These are phyloP conservation scores for Myiotriccus ornatus DNA, from an alignment of 2,797 vertebrate species.

Conservation along the genomic window DNA sequence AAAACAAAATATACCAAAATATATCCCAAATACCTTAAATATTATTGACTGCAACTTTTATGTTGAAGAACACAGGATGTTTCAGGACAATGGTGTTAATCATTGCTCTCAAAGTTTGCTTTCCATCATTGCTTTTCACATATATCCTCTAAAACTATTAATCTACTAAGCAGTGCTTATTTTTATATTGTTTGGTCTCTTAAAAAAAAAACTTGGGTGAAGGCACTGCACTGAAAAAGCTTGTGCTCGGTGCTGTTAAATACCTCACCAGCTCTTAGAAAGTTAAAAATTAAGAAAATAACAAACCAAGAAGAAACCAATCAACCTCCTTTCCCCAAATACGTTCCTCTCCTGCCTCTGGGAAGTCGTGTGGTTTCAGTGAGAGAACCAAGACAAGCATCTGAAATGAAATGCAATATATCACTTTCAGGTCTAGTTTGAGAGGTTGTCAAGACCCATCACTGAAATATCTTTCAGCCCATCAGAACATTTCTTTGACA, in stretches of 20 bases:
- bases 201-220: neutral
- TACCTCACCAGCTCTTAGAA: neutral
- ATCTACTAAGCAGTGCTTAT: neutral
- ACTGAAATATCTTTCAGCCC: neutral
- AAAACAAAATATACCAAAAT: neutral
- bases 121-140: neutral
- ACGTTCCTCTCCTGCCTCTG: neutral
- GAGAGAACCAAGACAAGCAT: neutral
- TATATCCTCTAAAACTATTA: neutral
- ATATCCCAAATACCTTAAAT: neutral
- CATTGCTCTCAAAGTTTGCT: neutral
- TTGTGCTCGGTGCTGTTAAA: neutral
- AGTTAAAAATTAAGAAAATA: neutral
- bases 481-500: neutral
- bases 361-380: neutral
- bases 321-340: rapidly evolving
- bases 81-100: neutral
- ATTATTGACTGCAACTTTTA: neutral
- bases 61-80: neutral
- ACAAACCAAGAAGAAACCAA: neutral
- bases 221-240: neutral
- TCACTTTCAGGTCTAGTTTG: neutral
- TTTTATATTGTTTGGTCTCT: neutral
- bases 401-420: neutral
- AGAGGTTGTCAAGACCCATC: rapidly evolving